phyloP scores from a whole-genome alignment of 2,113 vertebrate species.

The Motacilla alba region DNA sequence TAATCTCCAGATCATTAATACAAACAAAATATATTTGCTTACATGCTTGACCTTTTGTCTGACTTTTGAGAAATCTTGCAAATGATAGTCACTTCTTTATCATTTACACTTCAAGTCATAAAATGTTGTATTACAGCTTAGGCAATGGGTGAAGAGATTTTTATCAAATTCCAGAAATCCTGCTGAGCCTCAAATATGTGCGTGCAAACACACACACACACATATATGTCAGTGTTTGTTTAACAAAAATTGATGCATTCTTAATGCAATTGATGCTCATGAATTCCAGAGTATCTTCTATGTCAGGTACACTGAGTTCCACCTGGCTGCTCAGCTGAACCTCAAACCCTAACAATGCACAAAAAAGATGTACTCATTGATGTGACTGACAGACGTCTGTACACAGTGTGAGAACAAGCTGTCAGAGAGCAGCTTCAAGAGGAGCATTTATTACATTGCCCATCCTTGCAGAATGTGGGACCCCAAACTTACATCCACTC shows the following conservation, averaged over 20 bases:
- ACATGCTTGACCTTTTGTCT: background rate
- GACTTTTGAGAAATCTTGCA: background rate
- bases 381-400: background rate
- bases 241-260: background rate
- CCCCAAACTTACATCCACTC: background rate
- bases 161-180: background rate
- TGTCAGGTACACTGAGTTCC: background rate
- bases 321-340: background rate
- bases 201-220: fast-evolving
- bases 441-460: background rate
- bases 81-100: background rate
- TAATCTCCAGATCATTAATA: background rate
- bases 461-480: background rate
- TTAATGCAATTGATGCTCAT: background rate
- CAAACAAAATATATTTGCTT: background rate
- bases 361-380: background rate
- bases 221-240: background rate
- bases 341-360: background rate
- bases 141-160: background rate
- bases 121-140: background rate
- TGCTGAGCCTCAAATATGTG: background rate
- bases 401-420: background rate
- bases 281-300: background rate
- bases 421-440: background rate
- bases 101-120: background rate